Percentiles rank a stretch among this genome's conserved stretches.
Evolutionary conservation across 2,797 vertebrate species (phyloP).

Genomic region (Ptychobarbus kaznakovi): DNA sequence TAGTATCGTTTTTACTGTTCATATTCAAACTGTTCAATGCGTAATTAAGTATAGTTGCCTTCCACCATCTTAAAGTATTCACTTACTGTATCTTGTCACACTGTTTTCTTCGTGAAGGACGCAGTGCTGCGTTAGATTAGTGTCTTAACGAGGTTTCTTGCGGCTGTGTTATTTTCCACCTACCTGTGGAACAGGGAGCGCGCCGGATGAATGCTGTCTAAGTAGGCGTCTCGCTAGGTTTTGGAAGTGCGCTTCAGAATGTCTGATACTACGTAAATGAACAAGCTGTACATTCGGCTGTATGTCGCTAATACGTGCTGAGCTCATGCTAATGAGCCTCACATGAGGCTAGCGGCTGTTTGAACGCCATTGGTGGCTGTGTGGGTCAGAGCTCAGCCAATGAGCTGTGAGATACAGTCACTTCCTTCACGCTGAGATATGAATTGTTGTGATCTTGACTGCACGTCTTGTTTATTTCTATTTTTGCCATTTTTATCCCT

Average conservation of each 20-base stretch:
- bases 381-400: conserved; percentile 45
- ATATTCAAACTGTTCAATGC: neutral
- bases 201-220: neutral
- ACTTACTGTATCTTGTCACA: neutral
- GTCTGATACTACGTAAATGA: conserved; percentile 7
- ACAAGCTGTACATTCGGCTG: conserved; percentile 54
- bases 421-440: conserved; percentile 23
- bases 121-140: neutral
- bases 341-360: conserved; percentile 53
- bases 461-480: conserved; percentile 54
- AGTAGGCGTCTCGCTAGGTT: neutral
- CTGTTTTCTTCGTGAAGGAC: too few relatives aligned
- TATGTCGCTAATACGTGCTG: conserved; percentile 70
- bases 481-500: conserved; percentile 61
- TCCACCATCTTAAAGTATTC: neutral
- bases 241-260: conserved; percentile 2
- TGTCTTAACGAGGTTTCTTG: neutral
- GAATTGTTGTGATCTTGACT: neutral
- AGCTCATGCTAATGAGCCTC: conserved; percentile 69
- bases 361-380: conserved; percentile 58
- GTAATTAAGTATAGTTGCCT: neutral
- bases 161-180: neutral
- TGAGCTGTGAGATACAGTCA: conserved; percentile 34
- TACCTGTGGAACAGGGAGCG: neutral
- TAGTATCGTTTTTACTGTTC: neutral